These are phyloP conservation scores for Cossypha dichroa DNA, from an alignment of 2,797 vertebrate genomes.

Conservation along the genomic window DNA sequence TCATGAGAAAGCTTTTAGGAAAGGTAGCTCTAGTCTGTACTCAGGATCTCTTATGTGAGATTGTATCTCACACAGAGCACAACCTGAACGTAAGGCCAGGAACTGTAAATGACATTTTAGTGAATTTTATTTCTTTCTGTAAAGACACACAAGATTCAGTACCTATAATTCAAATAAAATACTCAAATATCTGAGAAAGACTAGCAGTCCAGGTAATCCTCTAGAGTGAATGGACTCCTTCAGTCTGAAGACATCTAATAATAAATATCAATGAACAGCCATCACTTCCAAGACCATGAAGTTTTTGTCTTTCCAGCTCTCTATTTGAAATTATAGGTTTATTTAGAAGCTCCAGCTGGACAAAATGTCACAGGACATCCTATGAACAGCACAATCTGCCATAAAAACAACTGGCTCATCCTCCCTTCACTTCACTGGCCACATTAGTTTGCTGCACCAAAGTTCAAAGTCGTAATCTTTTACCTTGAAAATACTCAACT, in stretches of 20 bases:
- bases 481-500: background rate
- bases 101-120: background rate
- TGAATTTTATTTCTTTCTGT: background rate
- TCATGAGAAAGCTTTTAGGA: background rate
- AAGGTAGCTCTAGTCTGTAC: background rate
- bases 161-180: background rate
- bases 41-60: background rate
- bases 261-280: background rate
- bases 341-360: background rate
- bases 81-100: background rate
- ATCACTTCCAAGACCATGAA: background rate
- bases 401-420: background rate
- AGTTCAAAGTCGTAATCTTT: background rate
- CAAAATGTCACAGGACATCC: background rate
- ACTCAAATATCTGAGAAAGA: background rate
- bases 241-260: background rate
- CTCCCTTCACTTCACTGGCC: background rate
- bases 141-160: background rate
- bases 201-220: background rate
- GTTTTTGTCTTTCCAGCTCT: background rate
- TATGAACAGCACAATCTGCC: background rate
- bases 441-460: background rate
- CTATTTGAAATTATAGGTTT: background rate
- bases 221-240: background rate
- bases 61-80: background rate